These are phyloP conservation scores for Scolopax bukidnonensis DNA, from an alignment of 2,797 vertebrate species.

Conservation along the genomic window DNA sequence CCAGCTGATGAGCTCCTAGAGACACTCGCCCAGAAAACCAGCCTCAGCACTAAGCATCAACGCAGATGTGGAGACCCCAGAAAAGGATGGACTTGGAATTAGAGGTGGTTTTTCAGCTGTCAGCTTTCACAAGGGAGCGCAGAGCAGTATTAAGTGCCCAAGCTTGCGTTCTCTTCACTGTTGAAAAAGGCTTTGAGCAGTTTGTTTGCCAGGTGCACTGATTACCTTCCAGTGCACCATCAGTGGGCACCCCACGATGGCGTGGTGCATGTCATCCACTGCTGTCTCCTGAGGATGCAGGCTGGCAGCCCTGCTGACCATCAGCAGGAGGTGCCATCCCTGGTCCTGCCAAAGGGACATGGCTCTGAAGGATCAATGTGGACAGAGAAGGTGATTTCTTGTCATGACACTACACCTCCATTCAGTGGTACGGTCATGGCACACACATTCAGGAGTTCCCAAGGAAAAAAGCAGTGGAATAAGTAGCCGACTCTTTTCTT, in stretches of 20 bases:
- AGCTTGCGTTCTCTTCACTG: fast-evolving
- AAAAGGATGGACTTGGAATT: background rate
- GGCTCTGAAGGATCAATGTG: fast-evolving
- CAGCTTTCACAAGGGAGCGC: background rate
- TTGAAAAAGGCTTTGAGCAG: background rate
- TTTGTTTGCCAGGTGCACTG: background rate
- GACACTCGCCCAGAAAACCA: background rate
- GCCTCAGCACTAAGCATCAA: background rate
- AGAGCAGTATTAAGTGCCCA: background rate
- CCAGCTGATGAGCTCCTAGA: background rate
- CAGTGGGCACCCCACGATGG: fast-evolving
- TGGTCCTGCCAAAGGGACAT: fast-evolving
- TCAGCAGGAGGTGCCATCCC: fast-evolving
- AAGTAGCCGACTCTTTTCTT: background rate
- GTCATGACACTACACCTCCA: fast-evolving
- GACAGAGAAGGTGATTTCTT: background rate
- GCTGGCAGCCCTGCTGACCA: background rate
- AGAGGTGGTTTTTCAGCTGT: background rate
- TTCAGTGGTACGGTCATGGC: fast-evolving
- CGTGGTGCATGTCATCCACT: fast-evolving
- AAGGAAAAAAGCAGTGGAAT: background rate
- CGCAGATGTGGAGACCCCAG: fast-evolving
- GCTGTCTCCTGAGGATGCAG: background rate
- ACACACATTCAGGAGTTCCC: background rate
- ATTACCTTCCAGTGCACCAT: fast-evolving